Percentiles rank a stretch among this genome's conserved stretches.
phyloP scores from a whole-genome alignment of 2,888 invertebrate genomes.

The Zonitis immaculata region DNA sequence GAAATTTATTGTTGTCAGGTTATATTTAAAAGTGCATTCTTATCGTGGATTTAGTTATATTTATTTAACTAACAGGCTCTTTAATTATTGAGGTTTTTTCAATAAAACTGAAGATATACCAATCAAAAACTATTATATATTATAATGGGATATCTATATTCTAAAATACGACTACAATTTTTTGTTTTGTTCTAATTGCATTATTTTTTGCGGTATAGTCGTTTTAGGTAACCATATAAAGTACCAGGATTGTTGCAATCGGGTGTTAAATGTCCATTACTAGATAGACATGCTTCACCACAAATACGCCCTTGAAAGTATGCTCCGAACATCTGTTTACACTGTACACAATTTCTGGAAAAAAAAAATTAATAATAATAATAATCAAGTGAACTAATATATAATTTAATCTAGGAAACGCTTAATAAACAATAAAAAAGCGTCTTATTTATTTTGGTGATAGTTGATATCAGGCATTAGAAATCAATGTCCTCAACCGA shows the following conservation, averaged over 20 bases:
- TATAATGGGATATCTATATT: too few species aligned
- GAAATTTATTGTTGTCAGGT: too few species aligned
- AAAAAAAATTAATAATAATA: constrained; percentile 1
- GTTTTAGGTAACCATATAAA: constrained; percentile 46
- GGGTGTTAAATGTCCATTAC: constrained; percentile 40
- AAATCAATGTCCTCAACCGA: neutral
- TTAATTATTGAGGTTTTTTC: too few species aligned
- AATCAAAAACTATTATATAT: too few species aligned
- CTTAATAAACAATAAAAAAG: constrained; percentile 28
- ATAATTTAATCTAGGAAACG: constrained; percentile 35
- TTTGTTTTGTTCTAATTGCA: too few species aligned
- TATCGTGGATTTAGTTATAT: too few species aligned
- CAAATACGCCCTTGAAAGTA: constrained; percentile 50
- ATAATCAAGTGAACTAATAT: neutral
- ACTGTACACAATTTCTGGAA: constrained; percentile 50
- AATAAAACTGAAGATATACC: too few species aligned
- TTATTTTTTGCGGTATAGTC: constrained; percentile 37
- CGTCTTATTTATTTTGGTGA: too few species aligned
- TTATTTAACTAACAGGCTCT: too few species aligned
- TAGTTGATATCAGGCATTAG: neutral
- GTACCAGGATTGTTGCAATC: constrained; percentile 53
- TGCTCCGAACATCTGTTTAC: constrained; percentile 52
- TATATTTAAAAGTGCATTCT: too few species aligned
- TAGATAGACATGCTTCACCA: constrained; percentile 47
- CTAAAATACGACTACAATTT: too few species aligned